Evolutionary conservation across 1,140 invertebrate species (phyloP).

Genomic region (Hycleus phaleratus): DNA sequence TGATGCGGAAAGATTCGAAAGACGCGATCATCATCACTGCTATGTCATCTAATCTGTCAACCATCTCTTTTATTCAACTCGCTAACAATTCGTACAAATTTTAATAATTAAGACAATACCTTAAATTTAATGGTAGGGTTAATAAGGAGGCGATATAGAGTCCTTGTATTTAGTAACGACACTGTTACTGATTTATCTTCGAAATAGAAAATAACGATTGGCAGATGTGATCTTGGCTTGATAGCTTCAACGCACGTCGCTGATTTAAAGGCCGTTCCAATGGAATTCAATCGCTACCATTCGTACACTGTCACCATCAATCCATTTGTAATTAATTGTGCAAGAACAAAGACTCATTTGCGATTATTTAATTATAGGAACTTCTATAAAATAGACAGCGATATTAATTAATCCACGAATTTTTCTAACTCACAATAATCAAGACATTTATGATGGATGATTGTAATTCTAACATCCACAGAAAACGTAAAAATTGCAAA

Average conservation of each 20-base stretch:
- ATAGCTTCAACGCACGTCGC: conserved; percentile 7
- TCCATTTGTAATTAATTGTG: conserved; percentile 13
- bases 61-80: not conserved
- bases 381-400: conserved; percentile 1
- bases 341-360: conserved; percentile 5
- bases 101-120: conserved; percentile 6
- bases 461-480: not conserved
- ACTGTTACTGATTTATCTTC: not conserved
- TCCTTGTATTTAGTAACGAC: not conserved
- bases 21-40: no score
- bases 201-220: conserved; percentile 5
- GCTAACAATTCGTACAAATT: not conserved
- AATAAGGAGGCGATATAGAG: not conserved
- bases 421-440: not conserved
- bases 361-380: conserved; percentile 1
- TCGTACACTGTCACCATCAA: conserved; percentile 6
- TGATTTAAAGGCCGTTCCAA: conserved; percentile 10
- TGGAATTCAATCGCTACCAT: conserved; percentile 6
- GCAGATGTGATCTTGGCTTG: conserved; percentile 7
- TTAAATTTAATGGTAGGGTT: not conserved
- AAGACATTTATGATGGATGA: not conserved
- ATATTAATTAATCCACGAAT: not conserved
- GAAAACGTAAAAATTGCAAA: not conserved
- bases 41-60: conserved; percentile 2
- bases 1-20: conserved; percentile 6